phyloP scores from a whole-genome alignment of 2,113 vertebrate genomes.

The Oreochromis niloticus region DNA sequence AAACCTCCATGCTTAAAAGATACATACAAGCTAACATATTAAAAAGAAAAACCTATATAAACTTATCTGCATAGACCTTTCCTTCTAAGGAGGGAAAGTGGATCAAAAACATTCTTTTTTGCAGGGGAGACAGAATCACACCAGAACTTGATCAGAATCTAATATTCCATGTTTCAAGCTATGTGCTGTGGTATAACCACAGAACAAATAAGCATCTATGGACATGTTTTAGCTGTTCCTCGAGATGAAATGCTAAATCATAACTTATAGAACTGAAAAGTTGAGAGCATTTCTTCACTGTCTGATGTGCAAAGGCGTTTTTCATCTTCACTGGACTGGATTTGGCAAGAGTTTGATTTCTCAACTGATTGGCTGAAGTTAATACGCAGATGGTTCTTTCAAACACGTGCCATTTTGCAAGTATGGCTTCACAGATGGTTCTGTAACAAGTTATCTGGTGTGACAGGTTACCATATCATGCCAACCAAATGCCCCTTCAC shows the following conservation, averaged over 20 bases:
- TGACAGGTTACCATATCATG: neutral
- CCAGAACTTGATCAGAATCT: neutral
- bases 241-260: neutral
- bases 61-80: neutral
- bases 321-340: neutral
- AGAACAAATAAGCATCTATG: neutral
- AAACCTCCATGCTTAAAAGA: neutral
- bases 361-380: neutral
- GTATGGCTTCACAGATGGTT: neutral
- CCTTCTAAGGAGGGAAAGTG: neutral
- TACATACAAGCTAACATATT: neutral
- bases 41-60: neutral
- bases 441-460: neutral
- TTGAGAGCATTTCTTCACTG: neutral
- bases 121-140: neutral
- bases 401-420: neutral
- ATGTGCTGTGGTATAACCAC: neutral
- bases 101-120: neutral
- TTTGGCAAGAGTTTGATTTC: neutral
- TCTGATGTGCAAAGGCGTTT: neutral
- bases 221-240: neutral
- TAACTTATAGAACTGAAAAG: neutral
- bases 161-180: neutral
- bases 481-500: neutral
- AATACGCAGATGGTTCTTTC: neutral